Percentiles rank a stretch among this genome's conserved stretches.
Evolutionary conservation across 2,113 vertebrate species (phyloP).

Genomic region (Pangasianodon hypophthalmus): DNA sequence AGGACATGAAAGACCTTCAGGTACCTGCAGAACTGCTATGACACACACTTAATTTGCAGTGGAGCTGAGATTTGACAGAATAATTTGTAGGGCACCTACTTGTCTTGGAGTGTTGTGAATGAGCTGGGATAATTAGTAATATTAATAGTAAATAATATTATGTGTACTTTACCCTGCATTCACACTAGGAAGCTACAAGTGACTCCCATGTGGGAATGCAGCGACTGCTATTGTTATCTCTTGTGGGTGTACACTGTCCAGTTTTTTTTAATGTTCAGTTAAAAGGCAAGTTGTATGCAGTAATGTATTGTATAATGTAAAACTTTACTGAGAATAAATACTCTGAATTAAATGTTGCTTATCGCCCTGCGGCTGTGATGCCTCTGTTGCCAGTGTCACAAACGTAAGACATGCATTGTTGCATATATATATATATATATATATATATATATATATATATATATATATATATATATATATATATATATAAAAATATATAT

Average conservation of each 20-base stretch:
- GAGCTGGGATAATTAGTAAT: neutral
- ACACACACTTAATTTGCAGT: constrained; percentile 19
- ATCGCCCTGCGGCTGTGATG: neutral
- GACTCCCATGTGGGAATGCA: neutral
- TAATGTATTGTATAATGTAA: neutral
- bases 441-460: too few relatives aligned
- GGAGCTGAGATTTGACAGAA: constrained; percentile 26
- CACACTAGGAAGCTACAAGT: neutral
- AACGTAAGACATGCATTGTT: neutral
- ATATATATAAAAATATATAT: too few relatives aligned
- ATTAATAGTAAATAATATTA: neutral
- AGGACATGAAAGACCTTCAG: constrained; percentile 96
- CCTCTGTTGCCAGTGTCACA: neutral
- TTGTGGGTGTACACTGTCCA: neutral
- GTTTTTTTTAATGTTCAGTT: neutral
- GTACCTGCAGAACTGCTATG: constrained; percentile 62
- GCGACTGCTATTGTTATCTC: neutral
- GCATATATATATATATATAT: too few relatives aligned
- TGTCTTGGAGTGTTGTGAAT: constrained; percentile 42
- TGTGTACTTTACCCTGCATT: neutral
- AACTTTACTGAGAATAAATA: neutral
- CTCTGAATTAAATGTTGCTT: neutral
- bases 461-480: too few relatives aligned
- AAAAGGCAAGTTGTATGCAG: neutral
- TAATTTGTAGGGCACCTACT: constrained; percentile 25